Conservation (phyloP, 2,113 vertebrate genomes). For the Panthera leo region DNA sequence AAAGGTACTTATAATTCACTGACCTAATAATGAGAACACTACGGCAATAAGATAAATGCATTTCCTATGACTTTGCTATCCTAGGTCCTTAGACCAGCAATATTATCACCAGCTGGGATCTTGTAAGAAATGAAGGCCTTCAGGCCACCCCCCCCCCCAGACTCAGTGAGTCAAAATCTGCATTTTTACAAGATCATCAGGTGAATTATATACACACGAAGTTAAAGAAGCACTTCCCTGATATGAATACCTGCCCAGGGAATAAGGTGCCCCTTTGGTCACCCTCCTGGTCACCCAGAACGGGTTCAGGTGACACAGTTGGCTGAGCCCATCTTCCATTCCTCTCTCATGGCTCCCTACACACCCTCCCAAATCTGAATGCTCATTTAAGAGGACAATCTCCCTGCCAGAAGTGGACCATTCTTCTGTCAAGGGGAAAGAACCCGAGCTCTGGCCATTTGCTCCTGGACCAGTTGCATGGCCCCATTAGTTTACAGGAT, state of each 20-base stretch:
- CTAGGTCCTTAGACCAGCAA: not conserved
- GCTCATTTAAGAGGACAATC: not conserved
- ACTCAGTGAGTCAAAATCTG: not conserved
- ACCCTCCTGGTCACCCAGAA: not conserved
- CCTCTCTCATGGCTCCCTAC: fast-evolving
- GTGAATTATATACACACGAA: not conserved
- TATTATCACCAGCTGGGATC: not conserved
- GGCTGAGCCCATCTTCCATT: not conserved
- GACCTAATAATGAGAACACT: not conserved
- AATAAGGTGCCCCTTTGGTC: not conserved
- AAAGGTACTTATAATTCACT: not conserved
- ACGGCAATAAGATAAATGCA: not conserved
- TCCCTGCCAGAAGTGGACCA: not conserved
- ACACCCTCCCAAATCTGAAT: not conserved
- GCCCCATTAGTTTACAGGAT: not conserved
- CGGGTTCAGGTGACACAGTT: not conserved
- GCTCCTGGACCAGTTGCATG: not conserved
- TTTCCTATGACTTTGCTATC: not conserved
- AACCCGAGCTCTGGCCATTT: not conserved
- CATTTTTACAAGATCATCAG: not conserved
- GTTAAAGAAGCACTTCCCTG: not conserved
- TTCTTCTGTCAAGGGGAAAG: not conserved
- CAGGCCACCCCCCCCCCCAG: not conserved
- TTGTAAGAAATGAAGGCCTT: not conserved
- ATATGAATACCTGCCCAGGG: not conserved